Conservation (phyloP, 2,113 vertebrate genomes). For the Pleuronectes platessa region DNA sequence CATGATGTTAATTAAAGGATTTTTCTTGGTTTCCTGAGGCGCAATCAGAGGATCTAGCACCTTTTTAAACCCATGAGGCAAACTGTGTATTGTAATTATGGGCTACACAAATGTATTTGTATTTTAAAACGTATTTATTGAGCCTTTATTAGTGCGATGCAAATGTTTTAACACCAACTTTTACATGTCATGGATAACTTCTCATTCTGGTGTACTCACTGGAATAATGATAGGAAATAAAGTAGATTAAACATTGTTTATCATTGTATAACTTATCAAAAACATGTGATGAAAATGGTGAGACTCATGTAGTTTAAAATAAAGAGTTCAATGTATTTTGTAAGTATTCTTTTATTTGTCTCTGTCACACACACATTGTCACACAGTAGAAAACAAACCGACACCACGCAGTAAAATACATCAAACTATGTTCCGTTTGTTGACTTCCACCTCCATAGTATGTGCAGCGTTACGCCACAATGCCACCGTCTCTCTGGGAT, state of each 20-base stretch:
- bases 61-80: too few species aligned
- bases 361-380: conserved; percentile 20
- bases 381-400: neutral
- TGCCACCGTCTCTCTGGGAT: conserved; percentile 40
- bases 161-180: neutral
- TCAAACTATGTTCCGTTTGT: neutral
- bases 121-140: neutral
- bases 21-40: too few species aligned
- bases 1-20: too few species aligned
- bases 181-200: neutral
- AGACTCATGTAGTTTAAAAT: neutral
- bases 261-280: too few species aligned
- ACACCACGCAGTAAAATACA: neutral
- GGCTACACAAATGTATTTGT: neutral
- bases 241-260: neutral
- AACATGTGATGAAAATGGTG: too few species aligned
- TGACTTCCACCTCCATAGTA: conserved; percentile 21
- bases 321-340: neutral
- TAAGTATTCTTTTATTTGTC: conserved; percentile 55
- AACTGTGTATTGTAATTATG: too few species aligned
- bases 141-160: too few species aligned
- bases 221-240: neutral
- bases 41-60: too few species aligned
- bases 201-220: neutral
- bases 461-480: conserved; percentile 34